Conservation (phyloP, 35 echinoderm and acorn worm species). For the Eucidaris tribuloides region DNA sequence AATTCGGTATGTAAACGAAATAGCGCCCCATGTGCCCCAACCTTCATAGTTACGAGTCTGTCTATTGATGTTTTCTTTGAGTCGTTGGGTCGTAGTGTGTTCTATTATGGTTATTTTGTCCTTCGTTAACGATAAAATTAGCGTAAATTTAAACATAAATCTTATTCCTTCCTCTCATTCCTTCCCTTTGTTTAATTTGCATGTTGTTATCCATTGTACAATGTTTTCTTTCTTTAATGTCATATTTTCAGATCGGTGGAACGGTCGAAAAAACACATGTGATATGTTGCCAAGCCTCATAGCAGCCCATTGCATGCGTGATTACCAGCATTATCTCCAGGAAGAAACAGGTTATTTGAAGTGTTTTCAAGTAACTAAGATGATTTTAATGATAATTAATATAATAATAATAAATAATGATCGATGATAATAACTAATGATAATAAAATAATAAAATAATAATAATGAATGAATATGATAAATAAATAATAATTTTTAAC, state of each 20-base stretch:
- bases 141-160: background rate
- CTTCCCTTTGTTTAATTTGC: background rate
- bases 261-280: conserved; percentile 53
- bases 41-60: too few relatives aligned
- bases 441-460: too few relatives aligned
- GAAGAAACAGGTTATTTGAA: conserved; percentile 45
- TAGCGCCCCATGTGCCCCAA: too few relatives aligned
- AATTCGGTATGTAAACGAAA: too few relatives aligned
- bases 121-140: background rate
- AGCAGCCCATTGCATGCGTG: conserved; percentile 55
- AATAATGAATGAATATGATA: too few relatives aligned
- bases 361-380: too few relatives aligned
- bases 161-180: background rate
- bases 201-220: background rate
- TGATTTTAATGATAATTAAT: too few relatives aligned
- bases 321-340: conserved; percentile 55
- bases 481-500: too few relatives aligned
- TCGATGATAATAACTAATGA: too few relatives aligned
- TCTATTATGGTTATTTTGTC: background rate
- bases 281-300: conserved; percentile 32
- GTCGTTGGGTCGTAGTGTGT: background rate
- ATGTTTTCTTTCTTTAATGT: too few relatives aligned
- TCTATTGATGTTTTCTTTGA: background rate
- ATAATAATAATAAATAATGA: too few relatives aligned
- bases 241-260: conserved; percentile 63